Evolutionary conservation across 1,140 invertebrate genomes (phyloP), one percentile per base, ranked within the genome.

Genomic region (Myzus persicae): DNA sequence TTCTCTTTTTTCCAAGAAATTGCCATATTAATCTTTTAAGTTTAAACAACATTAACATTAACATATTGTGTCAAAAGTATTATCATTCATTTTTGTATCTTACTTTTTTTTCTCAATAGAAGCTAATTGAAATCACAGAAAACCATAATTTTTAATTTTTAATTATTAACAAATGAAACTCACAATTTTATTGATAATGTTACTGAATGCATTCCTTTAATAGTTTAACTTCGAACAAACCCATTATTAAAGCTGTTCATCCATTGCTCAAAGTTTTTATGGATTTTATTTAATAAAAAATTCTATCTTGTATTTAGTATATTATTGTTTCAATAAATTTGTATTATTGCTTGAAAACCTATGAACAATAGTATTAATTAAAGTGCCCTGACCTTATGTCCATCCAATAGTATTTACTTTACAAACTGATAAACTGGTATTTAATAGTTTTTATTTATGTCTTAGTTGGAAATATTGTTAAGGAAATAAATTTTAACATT

Each of bases 181-280:
- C 4, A 4, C 4, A 67, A 67, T 31, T 31, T 76, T 4, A n/a
- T 18, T 1, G 8, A 26, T 90, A 67, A n/a, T 67, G 40, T 59
- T 90, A 42, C 7, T 42, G 22, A 67, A n/a, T 42, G 14, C 51
- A 67, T 90, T 90, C 38, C 51, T 90, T 67, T 20, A 90, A 89
- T 90, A 59, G 38, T 59, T 42, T 22, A 67, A n/a, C 26, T 40
- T 14, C 40, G 51, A 90, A 67, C 51, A 90, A 90, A 59, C 20
- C 26, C 38, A 67, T 67, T 90, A 67, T 76, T 67, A 42, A 31
- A 67, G 89, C 40, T 26, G n/a, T 90, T 90, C 2, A 26, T 51
- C 20, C 46, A 54, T 90, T 90, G 89, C 89, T 90, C 89, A 90
- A 90, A 67, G 14, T 31, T 90, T 67, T 20, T n/a, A 67, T 90